Evolutionary conservation across 2,113 vertebrate genomes (phyloP).

Genomic region (Psittacula cyanocephala): DNA sequence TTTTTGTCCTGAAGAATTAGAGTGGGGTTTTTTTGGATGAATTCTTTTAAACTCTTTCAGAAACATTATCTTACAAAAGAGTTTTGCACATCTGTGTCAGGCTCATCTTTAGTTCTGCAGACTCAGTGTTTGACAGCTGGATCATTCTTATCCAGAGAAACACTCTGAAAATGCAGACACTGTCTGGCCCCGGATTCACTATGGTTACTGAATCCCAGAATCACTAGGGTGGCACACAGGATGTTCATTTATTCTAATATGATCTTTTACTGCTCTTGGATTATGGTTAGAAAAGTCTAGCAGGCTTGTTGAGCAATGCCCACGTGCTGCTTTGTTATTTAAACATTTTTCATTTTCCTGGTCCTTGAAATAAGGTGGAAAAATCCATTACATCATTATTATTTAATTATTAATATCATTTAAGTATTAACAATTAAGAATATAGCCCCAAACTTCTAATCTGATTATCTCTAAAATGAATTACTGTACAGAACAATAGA

Average conservation of each 20-base stretch:
- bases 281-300: not conserved
- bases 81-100: not conserved
- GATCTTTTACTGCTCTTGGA: not conserved
- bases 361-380: not conserved
- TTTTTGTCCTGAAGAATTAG: not conserved
- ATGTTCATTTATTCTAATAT: not conserved
- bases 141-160: not conserved
- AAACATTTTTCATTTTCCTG: not conserved
- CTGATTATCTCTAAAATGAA: not conserved
- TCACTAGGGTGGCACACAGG: not conserved
- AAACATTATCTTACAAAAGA: not conserved
- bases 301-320: not conserved
- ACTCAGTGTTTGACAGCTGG: slow-evolving; percentile 9
- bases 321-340: not conserved
- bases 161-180: slow-evolving; percentile 13
- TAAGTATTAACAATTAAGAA: not conserved
- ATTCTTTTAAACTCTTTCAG: not conserved
- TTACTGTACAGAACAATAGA: not conserved
- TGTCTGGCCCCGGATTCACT: slow-evolving; percentile 8
- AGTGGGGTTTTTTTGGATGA: not conserved
- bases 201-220: not conserved
- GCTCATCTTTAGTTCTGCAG: not conserved
- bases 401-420: not conserved
- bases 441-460: not conserved
- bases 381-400: not conserved